Base-by-base conservation (phyloP, 2,888 invertebrate genomes). In the Drosophila trichaetosa region DNA sequence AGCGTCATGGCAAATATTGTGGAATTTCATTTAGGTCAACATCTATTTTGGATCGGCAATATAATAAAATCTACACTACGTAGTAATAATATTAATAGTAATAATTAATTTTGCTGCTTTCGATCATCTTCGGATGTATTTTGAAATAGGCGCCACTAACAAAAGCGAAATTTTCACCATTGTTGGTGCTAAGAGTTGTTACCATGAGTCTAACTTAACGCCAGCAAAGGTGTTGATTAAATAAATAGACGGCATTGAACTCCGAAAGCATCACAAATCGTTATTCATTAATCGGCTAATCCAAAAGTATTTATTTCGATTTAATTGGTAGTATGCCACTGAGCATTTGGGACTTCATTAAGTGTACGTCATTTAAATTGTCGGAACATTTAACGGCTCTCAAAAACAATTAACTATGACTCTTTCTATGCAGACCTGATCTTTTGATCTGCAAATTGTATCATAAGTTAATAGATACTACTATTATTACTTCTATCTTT, bases 171-270 rank as follows among this genome's bases (percentile, higher is more conserved):
- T 73, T 72, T 72, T 46, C 33, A 29, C 60, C 65, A 75, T 72
- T 79, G 66, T 75, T 61, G 56, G 69, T 68, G 59, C 57, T 79
- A 79, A 79, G 73, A 76, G 79, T 6, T 73, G 68, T 79, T 73
- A 61, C 68, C 76, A 69, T 24, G 65, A 61, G 67, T 38, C 52
- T 59, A 29, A 42, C 21, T 56, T 24, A 29, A 16, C 38, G 58
- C 33, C 52, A 36, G 59, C 46, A 62, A 69, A 79, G 69, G 78
- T 79, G 79, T 75, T 54, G 69, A 79, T 69, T 67, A 69, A 72
- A 76, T 72, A 72, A 69, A 13, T 33, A 31, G 46, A 31, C 60
- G 87, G 73, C 85, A 85, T 87, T 85, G 85, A 85, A 87, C 85
- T 79, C 77, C 81, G 73, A 66, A 72, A 73, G 69, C 67, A 67